Conservation (phyloP, 2,113 vertebrate species). For the Saimiri boliviensis region DNA sequence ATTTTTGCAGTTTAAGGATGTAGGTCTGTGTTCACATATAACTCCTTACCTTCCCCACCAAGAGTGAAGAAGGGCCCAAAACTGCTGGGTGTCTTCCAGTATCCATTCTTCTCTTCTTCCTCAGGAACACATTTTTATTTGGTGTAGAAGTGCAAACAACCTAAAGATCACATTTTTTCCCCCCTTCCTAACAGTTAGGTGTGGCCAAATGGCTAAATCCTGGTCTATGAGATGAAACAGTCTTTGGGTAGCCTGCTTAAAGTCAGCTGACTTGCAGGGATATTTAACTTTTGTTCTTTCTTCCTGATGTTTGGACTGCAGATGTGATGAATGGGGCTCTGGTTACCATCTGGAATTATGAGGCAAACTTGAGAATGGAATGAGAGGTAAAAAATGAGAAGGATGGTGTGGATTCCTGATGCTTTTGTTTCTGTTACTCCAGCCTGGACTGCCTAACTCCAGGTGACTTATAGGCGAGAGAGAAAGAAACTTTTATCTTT, state of each 20-base stretch:
- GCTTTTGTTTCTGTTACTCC: not conserved
- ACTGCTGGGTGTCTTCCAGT: not conserved
- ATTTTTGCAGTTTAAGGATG: not conserved
- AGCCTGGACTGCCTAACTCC: not conserved
- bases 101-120: not conserved
- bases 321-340: constrained; percentile 18
- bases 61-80: not conserved
- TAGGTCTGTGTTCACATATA: not conserved
- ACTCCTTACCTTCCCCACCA: not conserved
- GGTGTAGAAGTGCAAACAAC: not conserved
- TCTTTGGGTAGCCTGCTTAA: not conserved
- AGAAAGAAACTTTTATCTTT: not conserved
- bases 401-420: not conserved
- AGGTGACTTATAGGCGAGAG: not conserved
- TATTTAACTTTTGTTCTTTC: not conserved
- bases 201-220: not conserved
- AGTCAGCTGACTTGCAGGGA: not conserved
- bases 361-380: not conserved
- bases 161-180: not conserved
- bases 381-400: not conserved
- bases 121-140: not conserved
- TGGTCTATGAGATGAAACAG: not conserved
- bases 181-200: not conserved
- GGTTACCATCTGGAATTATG: constrained; percentile 10
- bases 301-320: constrained; percentile 13